phyloP scores from a whole-genome alignment of 2,888 invertebrate genomes.

The Achlya flavicornis region DNA sequence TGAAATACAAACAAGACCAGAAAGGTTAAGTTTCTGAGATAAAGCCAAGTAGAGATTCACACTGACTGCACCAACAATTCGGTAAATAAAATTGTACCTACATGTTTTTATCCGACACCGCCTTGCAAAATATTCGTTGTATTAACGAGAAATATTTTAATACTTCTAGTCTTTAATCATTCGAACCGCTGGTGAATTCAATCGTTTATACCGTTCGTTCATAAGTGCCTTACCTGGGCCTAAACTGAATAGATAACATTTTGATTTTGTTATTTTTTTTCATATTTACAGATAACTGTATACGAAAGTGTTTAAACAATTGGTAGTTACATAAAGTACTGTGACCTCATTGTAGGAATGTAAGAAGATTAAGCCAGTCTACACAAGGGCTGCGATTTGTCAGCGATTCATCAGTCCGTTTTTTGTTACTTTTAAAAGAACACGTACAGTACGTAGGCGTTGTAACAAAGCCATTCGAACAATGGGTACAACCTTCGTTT shows the following conservation, averaged over 20 bases:
- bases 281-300: neutral
- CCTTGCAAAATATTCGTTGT: too few relatives aligned
- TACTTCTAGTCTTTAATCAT: too few relatives aligned
- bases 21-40: conserved; percentile 29
- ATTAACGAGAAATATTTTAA: too few relatives aligned
- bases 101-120: too few relatives aligned
- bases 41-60: conserved; percentile 27
- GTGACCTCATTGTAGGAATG: conserved; percentile 22
- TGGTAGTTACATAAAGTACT: neutral
- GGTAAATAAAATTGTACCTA: neutral
- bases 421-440: conserved; percentile 49
- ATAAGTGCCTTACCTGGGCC: too few relatives aligned
- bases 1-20: conserved; percentile 19
- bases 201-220: too few relatives aligned
- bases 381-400: conserved; percentile 40
- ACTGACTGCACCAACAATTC: neutral
- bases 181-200: too few relatives aligned
- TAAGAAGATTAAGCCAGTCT: conserved; percentile 21
- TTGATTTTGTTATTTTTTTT: too few relatives aligned
- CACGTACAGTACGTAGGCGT: conserved; percentile 44
- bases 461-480: conserved; percentile 43
- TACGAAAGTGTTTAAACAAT: conserved; percentile 6
- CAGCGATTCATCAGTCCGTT: conserved; percentile 47
- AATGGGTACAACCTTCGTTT: conserved; percentile 51
- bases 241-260: neutral